These are phyloP conservation scores for Sander vitreus DNA, from an alignment of 2,113 vertebrate species.

Conservation along the genomic window DNA sequence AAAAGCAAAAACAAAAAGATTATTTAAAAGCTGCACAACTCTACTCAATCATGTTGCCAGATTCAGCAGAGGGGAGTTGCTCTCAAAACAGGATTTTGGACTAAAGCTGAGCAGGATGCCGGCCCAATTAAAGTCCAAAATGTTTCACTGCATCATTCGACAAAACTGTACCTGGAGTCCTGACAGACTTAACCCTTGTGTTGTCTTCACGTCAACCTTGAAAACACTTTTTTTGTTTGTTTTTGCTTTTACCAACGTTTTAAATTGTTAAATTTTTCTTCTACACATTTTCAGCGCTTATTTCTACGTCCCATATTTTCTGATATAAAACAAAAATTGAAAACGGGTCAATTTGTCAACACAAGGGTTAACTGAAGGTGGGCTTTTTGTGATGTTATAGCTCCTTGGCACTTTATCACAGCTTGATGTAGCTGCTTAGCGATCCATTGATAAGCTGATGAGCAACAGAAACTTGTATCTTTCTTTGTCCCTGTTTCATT, in stretches of 20 bases:
- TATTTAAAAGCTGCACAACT: conserved; percentile 15
- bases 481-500: neutral
- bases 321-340: too few species aligned
- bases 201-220: too few species aligned
- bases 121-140: conserved; percentile 38
- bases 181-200: conserved; percentile 4
- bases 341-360: too few species aligned
- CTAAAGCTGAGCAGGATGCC: conserved; percentile 28
- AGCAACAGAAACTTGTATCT: neutral
- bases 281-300: too few species aligned
- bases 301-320: too few species aligned
- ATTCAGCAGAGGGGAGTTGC: conserved; percentile 3
- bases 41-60: conserved; percentile 6
- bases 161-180: neutral
- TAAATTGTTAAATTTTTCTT: too few species aligned
- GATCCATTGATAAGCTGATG: neutral
- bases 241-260: too few species aligned
- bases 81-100: conserved; percentile 36
- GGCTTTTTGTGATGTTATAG: conserved; percentile 14
- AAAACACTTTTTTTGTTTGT: too few species aligned
- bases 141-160: conserved; percentile 38
- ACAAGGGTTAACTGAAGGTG: conserved; percentile 21
- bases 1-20: neutral
- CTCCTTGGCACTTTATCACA: conserved; percentile 3
- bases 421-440: neutral